phyloP scores from a whole-genome alignment of 2,797 vertebrate species.

The Meda fulgida region DNA sequence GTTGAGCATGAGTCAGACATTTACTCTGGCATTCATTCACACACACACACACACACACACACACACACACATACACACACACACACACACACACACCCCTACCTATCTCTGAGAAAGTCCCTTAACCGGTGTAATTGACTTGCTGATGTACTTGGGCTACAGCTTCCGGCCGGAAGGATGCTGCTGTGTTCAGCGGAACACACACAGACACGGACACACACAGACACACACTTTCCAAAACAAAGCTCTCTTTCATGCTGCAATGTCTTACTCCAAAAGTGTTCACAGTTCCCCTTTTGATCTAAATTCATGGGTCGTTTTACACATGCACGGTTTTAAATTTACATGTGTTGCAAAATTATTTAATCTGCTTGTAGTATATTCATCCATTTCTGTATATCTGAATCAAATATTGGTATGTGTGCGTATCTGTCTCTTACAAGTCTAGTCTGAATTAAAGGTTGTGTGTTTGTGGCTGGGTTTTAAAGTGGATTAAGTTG shows the following conservation, averaged over 20 bases:
- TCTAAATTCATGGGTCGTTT: constrained; percentile 29
- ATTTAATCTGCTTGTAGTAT: background rate
- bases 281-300: constrained; percentile 41
- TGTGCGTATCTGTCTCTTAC: too few relatives aligned
- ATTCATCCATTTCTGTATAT: background rate
- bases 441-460: constrained; percentile 13
- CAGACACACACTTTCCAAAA: constrained; percentile 43
- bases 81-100: background rate
- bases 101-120: constrained; percentile 35
- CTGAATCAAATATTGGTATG: background rate
- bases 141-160: constrained; percentile 48
- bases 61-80: constrained; percentile 3
- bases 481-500: constrained; percentile 38
- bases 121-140: constrained; percentile 49
- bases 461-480: constrained; percentile 6
- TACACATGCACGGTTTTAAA: background rate
- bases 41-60: background rate
- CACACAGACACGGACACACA: constrained; percentile 25
- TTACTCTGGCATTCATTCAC: constrained; percentile 12
- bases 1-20: constrained; percentile 2
- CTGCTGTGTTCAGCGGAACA: constrained; percentile 48
- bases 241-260: constrained; percentile 36
- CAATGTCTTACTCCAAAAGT: constrained; percentile 35
- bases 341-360: background rate
- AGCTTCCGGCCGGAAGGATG: constrained; percentile 52